Evolutionary conservation across 2,113 vertebrate genomes (phyloP), one percentile per base, ranked within the genome.

Genomic region (Thamnophis sirtalis): DNA sequence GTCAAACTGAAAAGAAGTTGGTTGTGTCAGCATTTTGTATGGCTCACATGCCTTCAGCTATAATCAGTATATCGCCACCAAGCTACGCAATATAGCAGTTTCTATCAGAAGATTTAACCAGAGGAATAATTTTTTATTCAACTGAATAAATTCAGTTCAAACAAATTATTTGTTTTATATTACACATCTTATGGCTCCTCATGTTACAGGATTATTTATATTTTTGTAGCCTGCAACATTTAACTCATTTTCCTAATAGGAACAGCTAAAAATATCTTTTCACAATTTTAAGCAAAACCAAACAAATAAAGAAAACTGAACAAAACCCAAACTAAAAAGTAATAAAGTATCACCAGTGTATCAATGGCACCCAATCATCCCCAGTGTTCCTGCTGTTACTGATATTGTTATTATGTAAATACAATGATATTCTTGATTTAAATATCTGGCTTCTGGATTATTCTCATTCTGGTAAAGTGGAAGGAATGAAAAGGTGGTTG

Each of bases 21-120:
- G 1, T 9, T 0, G 92, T 95, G 92, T 21, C 96, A 95, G 93
- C 0, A 1, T 15, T 60, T 1, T 92, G 93, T 26, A 49, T 93
- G 95, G 5, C 15, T 0, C 63, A 88, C 0, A 0, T 48, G 2
- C 6, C 6, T 9, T 0, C 26, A 38, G 48, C 33, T 1, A 2
- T 10, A 48, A 38, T 11, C 22, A 68, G 92, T 51, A 53, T 19
- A 55, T 3, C 60, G 22, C 85, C 7, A 28, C 0, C 55, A 28
- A 53, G 21, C n/a, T 0, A 53, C 13, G 92, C 2, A 91, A 15
- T 54, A 9, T 26, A 26, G 17, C 4, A 88, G 1, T 15, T n/a
- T 13, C 10, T 73, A 26, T 49, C 33, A 15, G 28, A 33, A 48
- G 24, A 49, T n/a, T 60, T 22, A 51, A n/a, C 55, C 2, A 1